Conservation (phyloP, 2,113 vertebrate species). For the Brachirus orientalis region DNA sequence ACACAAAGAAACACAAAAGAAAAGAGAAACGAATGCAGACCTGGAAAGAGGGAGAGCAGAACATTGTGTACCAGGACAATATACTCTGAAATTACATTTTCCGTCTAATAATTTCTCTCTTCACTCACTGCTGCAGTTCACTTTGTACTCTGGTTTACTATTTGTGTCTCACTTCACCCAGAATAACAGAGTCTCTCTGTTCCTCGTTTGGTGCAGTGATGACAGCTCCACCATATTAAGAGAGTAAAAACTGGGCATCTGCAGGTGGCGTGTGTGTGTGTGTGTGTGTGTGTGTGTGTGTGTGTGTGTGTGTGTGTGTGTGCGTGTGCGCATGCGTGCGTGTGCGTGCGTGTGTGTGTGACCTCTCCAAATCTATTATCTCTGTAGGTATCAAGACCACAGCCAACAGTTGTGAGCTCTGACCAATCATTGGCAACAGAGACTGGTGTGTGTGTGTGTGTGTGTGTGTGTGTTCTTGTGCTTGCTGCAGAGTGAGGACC, state of each 20-base stretch:
- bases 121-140: constrained; percentile 36
- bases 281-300: constrained; percentile 14
- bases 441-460: neutral
- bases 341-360: constrained; percentile 22
- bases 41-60: constrained; percentile 35
- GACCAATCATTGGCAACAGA: constrained; percentile 49
- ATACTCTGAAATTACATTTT: constrained; percentile 60
- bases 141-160: constrained; percentile 36
- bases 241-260: constrained; percentile 29
- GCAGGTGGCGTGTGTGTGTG: constrained; percentile 31
- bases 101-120: constrained; percentile 26
- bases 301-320: constrained; percentile 24
- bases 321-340: constrained; percentile 17
- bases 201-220: constrained; percentile 38
- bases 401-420: constrained; percentile 43
- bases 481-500: too few relatives aligned
- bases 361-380: constrained; percentile 70
- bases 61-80: constrained; percentile 56
- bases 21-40: constrained; percentile 48
- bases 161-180: constrained; percentile 35
- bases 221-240: constrained; percentile 66
- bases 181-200: constrained; percentile 13
- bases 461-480: constrained; percentile 42
- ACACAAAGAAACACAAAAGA: neutral
- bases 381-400: constrained; percentile 63